A percentile compares a stretch with the other conserved stretches of the same genome.
phyloP scores from a whole-genome alignment of 1,140 invertebrate genomes.

The Drosophila tsacasi region DNA sequence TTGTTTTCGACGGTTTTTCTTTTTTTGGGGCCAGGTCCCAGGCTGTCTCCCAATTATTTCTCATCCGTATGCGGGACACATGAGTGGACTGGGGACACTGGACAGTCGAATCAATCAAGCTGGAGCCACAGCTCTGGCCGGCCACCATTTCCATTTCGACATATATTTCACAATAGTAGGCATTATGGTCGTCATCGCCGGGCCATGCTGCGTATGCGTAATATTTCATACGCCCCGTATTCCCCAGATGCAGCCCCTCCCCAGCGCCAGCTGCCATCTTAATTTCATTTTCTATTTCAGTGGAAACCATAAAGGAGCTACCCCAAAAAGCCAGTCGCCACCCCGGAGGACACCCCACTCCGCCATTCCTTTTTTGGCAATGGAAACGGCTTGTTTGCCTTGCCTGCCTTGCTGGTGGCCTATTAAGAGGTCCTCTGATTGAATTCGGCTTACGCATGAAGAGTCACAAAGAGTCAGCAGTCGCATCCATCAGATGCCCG shows the following conservation, averaged over 20 bases:
- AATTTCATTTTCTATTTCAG: conserved; percentile 59
- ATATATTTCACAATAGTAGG: conserved; percentile 53
- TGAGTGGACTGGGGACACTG: not conserved
- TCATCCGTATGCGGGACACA: conserved; percentile 29
- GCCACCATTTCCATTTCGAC: conserved; percentile 8
- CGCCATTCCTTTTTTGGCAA: not conserved
- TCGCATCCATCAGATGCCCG: conserved; percentile 58
- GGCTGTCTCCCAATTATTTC: conserved; percentile 48
- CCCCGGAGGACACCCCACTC: conserved; percentile 9
- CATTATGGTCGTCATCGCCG: conserved; percentile 23
- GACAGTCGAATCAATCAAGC: conserved; percentile 70
- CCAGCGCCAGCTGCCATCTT: conserved; percentile 43
- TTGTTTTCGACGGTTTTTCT: conserved; percentile 43
- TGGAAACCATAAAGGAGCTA: conserved; percentile 69
- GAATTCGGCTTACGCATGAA: conserved; percentile 78
- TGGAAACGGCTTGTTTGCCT: conserved; percentile 11
- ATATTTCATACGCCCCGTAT: conserved; percentile 63
- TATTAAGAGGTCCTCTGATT: conserved; percentile 66
- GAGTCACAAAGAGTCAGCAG: conserved; percentile 58
- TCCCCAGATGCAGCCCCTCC: conserved; percentile 39
- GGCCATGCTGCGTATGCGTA: conserved; percentile 61
- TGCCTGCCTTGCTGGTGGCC: conserved; percentile 19
- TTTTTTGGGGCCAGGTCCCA: conserved; percentile 35
- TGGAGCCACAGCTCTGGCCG: not conserved
- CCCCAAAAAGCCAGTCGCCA: conserved; percentile 13